These are phyloP conservation scores for Anastrepha obliqua DNA, from an alignment of 1,140 invertebrate species.

Conservation along the genomic window DNA sequence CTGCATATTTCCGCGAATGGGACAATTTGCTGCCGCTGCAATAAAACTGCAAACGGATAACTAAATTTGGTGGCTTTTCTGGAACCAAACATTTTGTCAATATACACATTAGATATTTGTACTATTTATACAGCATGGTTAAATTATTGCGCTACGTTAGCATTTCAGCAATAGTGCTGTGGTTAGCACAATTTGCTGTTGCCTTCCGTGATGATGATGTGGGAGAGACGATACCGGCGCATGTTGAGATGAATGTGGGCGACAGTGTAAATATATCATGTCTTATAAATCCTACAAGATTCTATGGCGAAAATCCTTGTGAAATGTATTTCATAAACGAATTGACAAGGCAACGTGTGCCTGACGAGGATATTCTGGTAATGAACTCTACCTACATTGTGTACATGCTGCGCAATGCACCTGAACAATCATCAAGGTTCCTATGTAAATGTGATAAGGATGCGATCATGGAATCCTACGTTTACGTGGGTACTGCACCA, in stretches of 20 bases:
- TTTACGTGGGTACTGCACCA: conserved; percentile 53
- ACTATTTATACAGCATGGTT: background rate
- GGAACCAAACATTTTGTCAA: background rate
- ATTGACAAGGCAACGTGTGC: conserved; percentile 9
- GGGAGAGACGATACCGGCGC: conserved; percentile 45
- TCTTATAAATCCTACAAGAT: conserved; percentile 53
- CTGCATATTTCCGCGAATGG: conserved; percentile 42
- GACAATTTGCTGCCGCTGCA: conserved; percentile 17
- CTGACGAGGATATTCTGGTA: conserved; percentile 14
- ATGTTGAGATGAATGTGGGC: conserved; percentile 52
- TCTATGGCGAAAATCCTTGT: conserved; percentile 25
- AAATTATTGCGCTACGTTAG: conserved; percentile 15
- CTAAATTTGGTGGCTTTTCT: background rate
- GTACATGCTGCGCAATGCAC: conserved; percentile 54
- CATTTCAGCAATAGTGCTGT: background rate
- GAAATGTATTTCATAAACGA: conserved; percentile 54
- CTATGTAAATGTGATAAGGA: conserved; percentile 49
- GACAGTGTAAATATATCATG: conserved; percentile 55
- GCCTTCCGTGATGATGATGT: conserved; percentile 10
- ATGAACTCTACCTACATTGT: conserved; percentile 49
- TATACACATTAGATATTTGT: background rate
- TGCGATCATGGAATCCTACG: conserved; percentile 54
- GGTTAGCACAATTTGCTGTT: background rate
- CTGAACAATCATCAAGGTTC: conserved; percentile 37
- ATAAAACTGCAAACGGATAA: background rate